These are phyloP conservation scores for Drosophila lutescens DNA, from an alignment of 2,888 invertebrate genomes.

Conservation along the genomic window DNA sequence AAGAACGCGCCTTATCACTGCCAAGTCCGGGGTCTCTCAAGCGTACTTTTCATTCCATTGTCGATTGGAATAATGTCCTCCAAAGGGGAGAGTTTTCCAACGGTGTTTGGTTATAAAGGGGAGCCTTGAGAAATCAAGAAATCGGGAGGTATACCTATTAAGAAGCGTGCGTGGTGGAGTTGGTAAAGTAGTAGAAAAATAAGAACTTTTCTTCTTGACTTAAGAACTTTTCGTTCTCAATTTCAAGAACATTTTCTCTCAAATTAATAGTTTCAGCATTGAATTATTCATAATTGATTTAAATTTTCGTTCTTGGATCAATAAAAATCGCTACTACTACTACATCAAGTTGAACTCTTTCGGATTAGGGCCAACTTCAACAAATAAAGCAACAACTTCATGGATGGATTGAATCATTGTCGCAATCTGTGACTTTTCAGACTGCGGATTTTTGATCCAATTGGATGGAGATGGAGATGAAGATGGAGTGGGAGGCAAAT, in stretches of 20 bases:
- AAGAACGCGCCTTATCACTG: constrained; percentile 18
- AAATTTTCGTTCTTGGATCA: too few species aligned
- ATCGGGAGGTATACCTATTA: too few species aligned
- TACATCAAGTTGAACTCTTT: too few species aligned
- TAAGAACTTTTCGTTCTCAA: too few species aligned
- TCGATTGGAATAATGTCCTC: not conserved
- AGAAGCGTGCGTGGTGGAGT: too few species aligned
- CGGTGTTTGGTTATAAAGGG: not conserved
- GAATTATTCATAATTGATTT: too few species aligned
- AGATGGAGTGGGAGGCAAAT: not conserved
- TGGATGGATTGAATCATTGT: not conserved
- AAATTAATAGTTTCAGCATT: too few species aligned
- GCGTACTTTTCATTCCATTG: not conserved
- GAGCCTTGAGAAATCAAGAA: too few species aligned
- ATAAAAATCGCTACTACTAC: too few species aligned
- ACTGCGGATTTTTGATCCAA: not conserved
- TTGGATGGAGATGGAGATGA: not conserved
- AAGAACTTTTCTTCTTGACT: too few species aligned
- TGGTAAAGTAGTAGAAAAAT: too few species aligned
- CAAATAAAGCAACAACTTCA: not conserved
- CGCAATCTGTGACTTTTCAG: not conserved
- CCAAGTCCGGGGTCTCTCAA: not conserved
- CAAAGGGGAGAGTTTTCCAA: not conserved
- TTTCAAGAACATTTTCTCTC: too few species aligned
- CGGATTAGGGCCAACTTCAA: not conserved